Evolutionary conservation across 1,140 invertebrate species (phyloP).

Genomic region (Drosophila pallidifrons): DNA sequence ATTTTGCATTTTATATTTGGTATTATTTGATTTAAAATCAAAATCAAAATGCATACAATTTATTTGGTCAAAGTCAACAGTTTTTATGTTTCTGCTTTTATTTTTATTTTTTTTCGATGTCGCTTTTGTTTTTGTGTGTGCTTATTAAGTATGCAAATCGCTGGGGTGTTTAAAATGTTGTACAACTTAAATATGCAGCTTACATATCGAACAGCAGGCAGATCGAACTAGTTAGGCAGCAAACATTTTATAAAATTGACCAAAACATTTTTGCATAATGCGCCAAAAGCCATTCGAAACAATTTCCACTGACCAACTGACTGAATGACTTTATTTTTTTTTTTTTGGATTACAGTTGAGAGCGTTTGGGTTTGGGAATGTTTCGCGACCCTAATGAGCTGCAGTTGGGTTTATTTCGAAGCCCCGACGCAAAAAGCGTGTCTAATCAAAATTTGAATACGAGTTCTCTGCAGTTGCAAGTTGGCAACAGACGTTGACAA

Average conservation of each 20-base stretch:
- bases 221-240: conserved; percentile 60
- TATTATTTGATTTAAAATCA: conserved; percentile 55
- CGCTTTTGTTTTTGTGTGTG: conserved; percentile 11
- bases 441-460: conserved; percentile 42
- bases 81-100: conserved; percentile 46
- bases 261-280: conserved; percentile 58
- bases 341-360: conserved; percentile 69
- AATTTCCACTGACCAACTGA: conserved; percentile 21
- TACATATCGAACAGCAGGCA: conserved; percentile 26
- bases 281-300: conserved; percentile 27
- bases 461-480: conserved; percentile 24
- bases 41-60: conserved; percentile 30
- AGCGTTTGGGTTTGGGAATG: conserved; percentile 2
- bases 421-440: conserved; percentile 18
- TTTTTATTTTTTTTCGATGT: conserved; percentile 28
- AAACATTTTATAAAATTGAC: conserved; percentile 37
- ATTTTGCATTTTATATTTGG: conserved; percentile 69
- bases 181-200: conserved; percentile 75
- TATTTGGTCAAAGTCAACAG: conserved; percentile 33
- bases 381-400: conserved; percentile 66
- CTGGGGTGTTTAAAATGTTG: conserved; percentile 50
- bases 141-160: conserved; percentile 75
- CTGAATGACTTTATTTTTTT: conserved; percentile 49
- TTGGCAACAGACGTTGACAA: conserved; percentile 48
- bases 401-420: conserved; percentile 18